Evolutionary conservation across 2,113 vertebrate genomes (phyloP).

Genomic region (Cephalopterus ornatus): DNA sequence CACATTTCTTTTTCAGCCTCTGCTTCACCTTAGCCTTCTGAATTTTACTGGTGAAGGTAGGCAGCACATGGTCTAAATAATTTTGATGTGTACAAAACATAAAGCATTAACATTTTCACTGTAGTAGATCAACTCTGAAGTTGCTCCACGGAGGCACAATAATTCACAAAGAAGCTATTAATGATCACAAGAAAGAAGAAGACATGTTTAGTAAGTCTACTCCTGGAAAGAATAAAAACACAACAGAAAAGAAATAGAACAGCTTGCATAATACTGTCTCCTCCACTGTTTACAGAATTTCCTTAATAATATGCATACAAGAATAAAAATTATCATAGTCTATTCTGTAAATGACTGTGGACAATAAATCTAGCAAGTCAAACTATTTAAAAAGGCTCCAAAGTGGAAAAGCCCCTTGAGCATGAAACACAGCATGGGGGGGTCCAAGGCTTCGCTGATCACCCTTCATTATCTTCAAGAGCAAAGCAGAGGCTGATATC

Average conservation of each 20-base stretch:
- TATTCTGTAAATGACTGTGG: not conserved
- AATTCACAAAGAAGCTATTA: not conserved
- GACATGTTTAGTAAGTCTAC: not conserved
- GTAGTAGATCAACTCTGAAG: not conserved
- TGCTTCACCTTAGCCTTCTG: not conserved
- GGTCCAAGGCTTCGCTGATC: not conserved
- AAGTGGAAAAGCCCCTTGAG: not conserved
- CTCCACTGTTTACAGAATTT: not conserved
- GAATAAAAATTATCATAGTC: not conserved
- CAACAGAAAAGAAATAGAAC: not conserved
- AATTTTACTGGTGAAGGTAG: not conserved
- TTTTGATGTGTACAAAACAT: not conserved
- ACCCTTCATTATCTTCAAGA: not conserved
- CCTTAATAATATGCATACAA: not conserved
- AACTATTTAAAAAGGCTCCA: not conserved
- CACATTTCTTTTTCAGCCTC: not conserved
- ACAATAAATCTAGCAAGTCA: not conserved
- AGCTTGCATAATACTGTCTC: not conserved
- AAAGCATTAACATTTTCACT: not conserved
- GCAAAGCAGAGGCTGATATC: not conserved
- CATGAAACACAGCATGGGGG: not conserved
- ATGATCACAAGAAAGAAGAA: not conserved
- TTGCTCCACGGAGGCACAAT: not conserved
- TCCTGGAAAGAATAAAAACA: not conserved
- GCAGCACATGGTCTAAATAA: not conserved